Evolutionary conservation across 2,113 vertebrate species (phyloP), one percentile per base, ranked within the genome.

Genomic region (Gymnocephalus cernua): DNA sequence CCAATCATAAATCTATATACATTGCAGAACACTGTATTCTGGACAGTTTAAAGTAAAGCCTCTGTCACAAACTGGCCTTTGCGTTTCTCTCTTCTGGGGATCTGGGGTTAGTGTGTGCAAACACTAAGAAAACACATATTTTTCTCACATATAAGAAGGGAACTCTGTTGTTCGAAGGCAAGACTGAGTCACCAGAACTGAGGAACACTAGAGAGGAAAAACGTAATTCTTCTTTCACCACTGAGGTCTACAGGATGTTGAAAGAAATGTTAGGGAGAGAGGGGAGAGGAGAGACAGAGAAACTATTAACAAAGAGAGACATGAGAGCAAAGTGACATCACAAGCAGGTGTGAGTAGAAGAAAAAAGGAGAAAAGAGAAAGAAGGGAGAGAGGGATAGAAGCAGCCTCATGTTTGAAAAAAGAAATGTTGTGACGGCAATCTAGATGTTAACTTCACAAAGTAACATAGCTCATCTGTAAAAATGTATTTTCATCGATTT

Each of bases 81-180:
- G n/a, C 45, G 19, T 41, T 45, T 44, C n/a, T 41, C 2, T 25
- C 19, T 77, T 63, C n/a, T 77, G 27, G 27, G 6, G 32, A 80
- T 73, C 54, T 63, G 50, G 53, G 57, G 67, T 80, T 4, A 65
- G 16, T 10, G n/a, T 53, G 58, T 4, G 15, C 25, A 27, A 56
- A 38, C 38, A 29, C 65, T 50, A 12, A 56, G 14, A 81, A 69
- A 84, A 76, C 27, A 66, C 72, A 32, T 32, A 32, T 6, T 32
- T 32, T 32, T 32, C 32, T 32, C 32, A 32, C 32, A 32, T 32
- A 32, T 32, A 6, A 84, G 72, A 91, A 83, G 72, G 82, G 77
- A 88, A 86, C 85, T 86, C 80, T 88, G 77, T 87, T 90, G 71
- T 84, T 83, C 73, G 84, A 61, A 82, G 90, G 88, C 72, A 88